These are phyloP conservation scores for Psix sp. DNA, from an alignment of 1,140 invertebrate genomes.

Conservation along the genomic window DNA sequence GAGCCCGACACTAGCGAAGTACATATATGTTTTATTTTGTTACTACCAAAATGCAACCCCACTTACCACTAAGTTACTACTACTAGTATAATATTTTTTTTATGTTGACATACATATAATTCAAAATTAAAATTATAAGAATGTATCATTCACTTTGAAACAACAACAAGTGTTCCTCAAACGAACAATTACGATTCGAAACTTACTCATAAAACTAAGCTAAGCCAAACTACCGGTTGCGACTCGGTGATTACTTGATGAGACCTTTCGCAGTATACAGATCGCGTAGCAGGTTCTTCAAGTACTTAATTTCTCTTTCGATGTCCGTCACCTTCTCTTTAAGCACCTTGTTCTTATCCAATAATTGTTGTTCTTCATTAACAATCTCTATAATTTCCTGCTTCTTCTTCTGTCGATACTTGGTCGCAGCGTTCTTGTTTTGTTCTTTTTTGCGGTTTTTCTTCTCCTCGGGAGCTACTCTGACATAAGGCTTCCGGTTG, in stretches of 20 bases:
- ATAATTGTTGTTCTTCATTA: constrained; percentile 8
- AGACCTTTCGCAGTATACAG: constrained; percentile 20
- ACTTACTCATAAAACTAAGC: not conserved
- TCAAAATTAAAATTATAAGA: too few species aligned
- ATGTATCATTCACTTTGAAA: too few species aligned
- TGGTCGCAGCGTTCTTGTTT: constrained; percentile 37
- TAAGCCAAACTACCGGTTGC: not conserved
- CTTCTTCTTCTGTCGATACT: constrained; percentile 34
- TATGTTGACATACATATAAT: too few species aligned
- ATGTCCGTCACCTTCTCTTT: constrained; percentile 16
- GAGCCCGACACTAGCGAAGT: constrained; percentile 8
- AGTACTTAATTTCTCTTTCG: constrained; percentile 25
- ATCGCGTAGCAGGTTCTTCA: constrained; percentile 29
- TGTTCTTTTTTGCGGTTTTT: constrained; percentile 36
- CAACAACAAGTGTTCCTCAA: too few species aligned
- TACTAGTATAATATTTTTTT: too few species aligned
- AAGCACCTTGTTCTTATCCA: constrained; percentile 14
- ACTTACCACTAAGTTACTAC: not conserved
- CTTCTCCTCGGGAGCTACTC: constrained; percentile 15
- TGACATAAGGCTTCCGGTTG: constrained; percentile 23
- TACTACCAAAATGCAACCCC: constrained; percentile 12
- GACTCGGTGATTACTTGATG: constrained; percentile 10
- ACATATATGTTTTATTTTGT: not conserved
- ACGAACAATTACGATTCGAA: not conserved
- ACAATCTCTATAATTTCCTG: constrained; percentile 13